A percentile compares a stretch with the other conserved stretches of the same genome.
phyloP scores from a whole-genome alignment of 1,140 invertebrate genomes.

The Psix sp. region DNA sequence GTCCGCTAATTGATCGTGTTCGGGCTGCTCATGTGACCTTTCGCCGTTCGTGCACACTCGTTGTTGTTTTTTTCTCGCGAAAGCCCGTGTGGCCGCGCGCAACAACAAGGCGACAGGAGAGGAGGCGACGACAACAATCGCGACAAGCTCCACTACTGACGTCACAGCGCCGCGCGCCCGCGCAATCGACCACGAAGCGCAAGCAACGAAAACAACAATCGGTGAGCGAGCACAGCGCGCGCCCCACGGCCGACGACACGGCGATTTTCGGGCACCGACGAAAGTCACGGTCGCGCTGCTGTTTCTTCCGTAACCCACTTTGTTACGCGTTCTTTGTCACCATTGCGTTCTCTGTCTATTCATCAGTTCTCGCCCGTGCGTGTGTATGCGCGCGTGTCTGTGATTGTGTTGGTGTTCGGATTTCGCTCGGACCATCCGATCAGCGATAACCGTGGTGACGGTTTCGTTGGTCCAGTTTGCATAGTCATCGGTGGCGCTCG shows the following conservation, averaged over 20 bases:
- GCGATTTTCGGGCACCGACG: conserved; percentile 13
- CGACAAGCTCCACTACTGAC: conserved; percentile 9
- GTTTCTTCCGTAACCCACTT: conserved; percentile 17
- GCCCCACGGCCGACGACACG: conserved; percentile 1
- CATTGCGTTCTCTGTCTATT: conserved; percentile 12
- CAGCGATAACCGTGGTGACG: background rate
- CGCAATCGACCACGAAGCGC: background rate
- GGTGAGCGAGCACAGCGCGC: background rate
- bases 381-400: background rate
- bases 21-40: conserved; percentile 68
- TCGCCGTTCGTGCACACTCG: conserved; percentile 62
- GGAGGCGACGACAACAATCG: conserved; percentile 13
- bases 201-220: conserved; percentile 13
- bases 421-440: conserved; percentile 1
- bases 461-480: conserved; percentile 33
- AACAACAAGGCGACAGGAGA: conserved; percentile 61
- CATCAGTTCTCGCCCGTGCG: no score
- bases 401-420: background rate
- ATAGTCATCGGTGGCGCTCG: conserved; percentile 55
- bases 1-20: conserved; percentile 59
- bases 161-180: conserved; percentile 10
- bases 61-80: conserved; percentile 62
- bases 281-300: conserved; percentile 18
- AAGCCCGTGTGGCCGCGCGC: conserved; percentile 63
- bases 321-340: conserved; percentile 15